These are phyloP conservation scores for Pseudomyrmex sp. DNA, from an alignment of 1,140 invertebrate species.

Conservation along the genomic window DNA sequence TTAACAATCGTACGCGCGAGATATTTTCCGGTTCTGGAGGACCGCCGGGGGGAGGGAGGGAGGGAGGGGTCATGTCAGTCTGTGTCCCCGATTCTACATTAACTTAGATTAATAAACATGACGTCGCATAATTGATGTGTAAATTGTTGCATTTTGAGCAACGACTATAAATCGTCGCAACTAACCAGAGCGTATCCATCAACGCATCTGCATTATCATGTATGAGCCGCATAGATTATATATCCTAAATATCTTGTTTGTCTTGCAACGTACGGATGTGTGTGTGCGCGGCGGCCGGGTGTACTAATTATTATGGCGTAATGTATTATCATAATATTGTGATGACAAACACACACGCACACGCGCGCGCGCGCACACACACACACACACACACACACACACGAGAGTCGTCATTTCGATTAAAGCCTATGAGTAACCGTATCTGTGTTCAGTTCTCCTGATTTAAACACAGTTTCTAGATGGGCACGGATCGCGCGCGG, in stretches of 20 bases:
- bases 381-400: no score
- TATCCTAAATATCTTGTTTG: conserved; percentile 51
- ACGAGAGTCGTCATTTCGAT: conserved; percentile 12
- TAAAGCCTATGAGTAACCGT: conserved; percentile 16
- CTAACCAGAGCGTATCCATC: conserved; percentile 42
- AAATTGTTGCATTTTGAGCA: conserved; percentile 50
- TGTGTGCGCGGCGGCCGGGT: neutral
- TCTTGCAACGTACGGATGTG: conserved; percentile 25
- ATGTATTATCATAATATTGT: conserved; percentile 45
- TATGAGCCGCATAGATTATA: conserved; percentile 44
- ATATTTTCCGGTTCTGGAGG: neutral
- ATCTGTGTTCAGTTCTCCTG: neutral
- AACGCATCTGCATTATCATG: conserved; percentile 43
- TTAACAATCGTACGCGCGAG: neutral
- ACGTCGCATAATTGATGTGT: conserved; percentile 24
- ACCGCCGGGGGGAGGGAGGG: no score
- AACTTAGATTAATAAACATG: conserved; percentile 51
- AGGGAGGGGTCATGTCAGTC: no score
- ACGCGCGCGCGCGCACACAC: no score
- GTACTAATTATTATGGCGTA: conserved; percentile 44
- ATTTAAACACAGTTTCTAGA: conserved; percentile 5
- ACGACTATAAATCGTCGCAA: conserved; percentile 29
- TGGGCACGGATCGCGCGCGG: neutral
- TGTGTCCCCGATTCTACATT: neutral
- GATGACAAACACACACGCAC: conserved; percentile 12